These are phyloP conservation scores for Sisyra nigra DNA, from an alignment of 2,888 invertebrate species.

Conservation along the genomic window DNA sequence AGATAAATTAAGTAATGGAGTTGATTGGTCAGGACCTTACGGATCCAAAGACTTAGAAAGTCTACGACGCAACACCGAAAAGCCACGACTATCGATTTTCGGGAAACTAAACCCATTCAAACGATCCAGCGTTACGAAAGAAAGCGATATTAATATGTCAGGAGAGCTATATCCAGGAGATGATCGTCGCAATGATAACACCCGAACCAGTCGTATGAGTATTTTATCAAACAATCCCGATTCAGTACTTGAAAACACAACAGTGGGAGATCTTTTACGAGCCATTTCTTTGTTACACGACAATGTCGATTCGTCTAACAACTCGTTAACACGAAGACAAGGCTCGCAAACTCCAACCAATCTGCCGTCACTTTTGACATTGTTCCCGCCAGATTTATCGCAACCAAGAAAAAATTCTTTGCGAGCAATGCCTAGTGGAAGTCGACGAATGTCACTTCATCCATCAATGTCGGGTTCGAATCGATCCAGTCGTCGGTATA, in stretches of 20 bases:
- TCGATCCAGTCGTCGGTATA: constrained; percentile 8
- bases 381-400: constrained; percentile 24
- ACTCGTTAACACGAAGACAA: constrained; percentile 27
- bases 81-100: background rate
- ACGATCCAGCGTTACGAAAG: background rate
- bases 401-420: constrained; percentile 21
- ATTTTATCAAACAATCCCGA: no score
- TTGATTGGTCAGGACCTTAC: constrained; percentile 51
- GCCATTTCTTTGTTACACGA: constrained; percentile 48
- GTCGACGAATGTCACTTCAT: constrained; percentile 13
- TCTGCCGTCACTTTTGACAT: constrained; percentile 29
- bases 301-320: constrained; percentile 30
- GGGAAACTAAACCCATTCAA: background rate
- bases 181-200: constrained; percentile 9
- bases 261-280: constrained; percentile 64
- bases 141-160: background rate
- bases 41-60: constrained; percentile 41
- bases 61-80: constrained; percentile 15
- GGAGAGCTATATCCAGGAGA: constrained; percentile 12
- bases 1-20: constrained; percentile 22
- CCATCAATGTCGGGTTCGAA: constrained; percentile 18
- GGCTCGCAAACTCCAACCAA: constrained; percentile 33
- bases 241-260: constrained; percentile 61
- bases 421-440: constrained; percentile 15
- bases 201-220: no score